A percentile compares a stretch with the other conserved stretches of the same genome.
Evolutionary conservation across 2,888 invertebrate genomes (phyloP).

Genomic region (Drosophila trichaetosa): DNA sequence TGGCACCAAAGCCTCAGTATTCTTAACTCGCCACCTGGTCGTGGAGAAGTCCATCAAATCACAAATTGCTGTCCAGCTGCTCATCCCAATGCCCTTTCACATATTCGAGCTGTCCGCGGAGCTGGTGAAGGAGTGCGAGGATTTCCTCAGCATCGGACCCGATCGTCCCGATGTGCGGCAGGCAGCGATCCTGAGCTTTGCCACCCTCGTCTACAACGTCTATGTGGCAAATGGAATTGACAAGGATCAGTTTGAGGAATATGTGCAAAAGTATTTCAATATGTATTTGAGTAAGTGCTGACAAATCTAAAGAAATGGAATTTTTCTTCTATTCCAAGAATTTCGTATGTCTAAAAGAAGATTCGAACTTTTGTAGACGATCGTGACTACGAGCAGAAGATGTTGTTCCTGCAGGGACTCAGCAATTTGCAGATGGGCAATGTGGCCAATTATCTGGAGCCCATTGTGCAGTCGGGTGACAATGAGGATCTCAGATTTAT

Average conservation of each 20-base stretch:
- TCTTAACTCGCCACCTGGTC: slow-evolving; percentile 88
- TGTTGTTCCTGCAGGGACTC: slow-evolving; percentile 90
- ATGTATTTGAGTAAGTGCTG: slow-evolving; percentile 88
- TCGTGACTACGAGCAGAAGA: slow-evolving; percentile 88
- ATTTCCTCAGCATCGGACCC: slow-evolving; percentile 84
- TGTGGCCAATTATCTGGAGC: slow-evolving; percentile 86
- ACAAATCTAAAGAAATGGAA: neutral
- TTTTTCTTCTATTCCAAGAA: neutral
- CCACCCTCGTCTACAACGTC: slow-evolving; percentile 89
- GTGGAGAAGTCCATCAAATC: slow-evolving; percentile 88
- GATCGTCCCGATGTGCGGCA: slow-evolving; percentile 87
- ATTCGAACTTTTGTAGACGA: slow-evolving; percentile 86
- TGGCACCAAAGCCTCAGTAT: slow-evolving; percentile 88
- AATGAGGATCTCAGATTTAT: slow-evolving; percentile 87
- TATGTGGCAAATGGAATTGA: slow-evolving; percentile 86
- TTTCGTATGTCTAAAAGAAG: neutral
- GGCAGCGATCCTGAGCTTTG: slow-evolving; percentile 89
- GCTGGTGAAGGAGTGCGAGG: slow-evolving; percentile 87
- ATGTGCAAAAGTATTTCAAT: slow-evolving; percentile 90
- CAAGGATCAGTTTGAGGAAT: slow-evolving; percentile 89
- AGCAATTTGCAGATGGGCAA: slow-evolving; percentile 88
- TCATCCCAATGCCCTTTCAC: slow-evolving; percentile 90
- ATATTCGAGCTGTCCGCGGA: slow-evolving; percentile 87
- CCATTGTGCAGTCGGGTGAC: slow-evolving; percentile 86
- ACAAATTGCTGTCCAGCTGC: slow-evolving; percentile 88